Evolutionary conservation across 30 jellyfish, hydroid and myxozoan species (phyloP).

Genomic region (Aurelia aurita): DNA sequence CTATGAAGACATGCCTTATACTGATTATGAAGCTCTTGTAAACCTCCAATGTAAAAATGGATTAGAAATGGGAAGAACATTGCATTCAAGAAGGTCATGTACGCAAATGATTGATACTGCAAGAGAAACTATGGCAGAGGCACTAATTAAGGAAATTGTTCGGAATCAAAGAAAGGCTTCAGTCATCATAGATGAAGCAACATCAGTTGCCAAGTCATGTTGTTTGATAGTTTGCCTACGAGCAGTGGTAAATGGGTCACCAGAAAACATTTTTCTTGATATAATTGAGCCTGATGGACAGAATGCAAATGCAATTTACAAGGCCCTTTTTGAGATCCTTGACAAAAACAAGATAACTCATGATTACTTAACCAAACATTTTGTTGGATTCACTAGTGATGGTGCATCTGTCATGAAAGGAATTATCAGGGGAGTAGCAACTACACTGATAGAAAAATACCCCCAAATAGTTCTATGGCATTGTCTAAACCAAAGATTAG

Average conservation of each 20-base stretch:
- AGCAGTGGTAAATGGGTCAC: slow-evolving; percentile 21
- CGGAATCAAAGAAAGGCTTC: slow-evolving; percentile 27
- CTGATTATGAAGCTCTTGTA: slow-evolving; percentile 19
- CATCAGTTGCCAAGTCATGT: slow-evolving; percentile 37
- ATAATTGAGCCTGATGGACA: slow-evolving; percentile 12
- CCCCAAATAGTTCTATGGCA: slow-evolving; percentile 46
- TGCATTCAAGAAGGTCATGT: slow-evolving; percentile 45
- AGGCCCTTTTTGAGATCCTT: slow-evolving; percentile 17
- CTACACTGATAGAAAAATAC: slow-evolving; percentile 42
- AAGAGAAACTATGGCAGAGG: slow-evolving; percentile 32
- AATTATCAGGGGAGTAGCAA: slow-evolving; percentile 41
- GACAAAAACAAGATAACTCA: slow-evolving; percentile 5
- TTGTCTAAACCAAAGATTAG: slow-evolving; percentile 38
- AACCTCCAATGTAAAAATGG: slow-evolving; percentile 27
- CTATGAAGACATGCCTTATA: no score
- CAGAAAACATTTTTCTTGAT: slow-evolving; percentile 30
- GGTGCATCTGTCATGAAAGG: slow-evolving; percentile 67
- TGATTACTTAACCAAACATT: slow-evolving; percentile 40
- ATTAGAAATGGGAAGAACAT: slow-evolving; percentile 23
- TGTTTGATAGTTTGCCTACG: slow-evolving; percentile 22
- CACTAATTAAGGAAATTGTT: background rate
- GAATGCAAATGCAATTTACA: slow-evolving; percentile 6
- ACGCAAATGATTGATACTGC: slow-evolving; percentile 44
- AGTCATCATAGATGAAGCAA: slow-evolving; percentile 22
- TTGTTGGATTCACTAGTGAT: slow-evolving; percentile 62